Evolutionary conservation across 1,140 invertebrate genomes (phyloP), one percentile per base, ranked within the genome.

Genomic region (Hypsibius dujardini): DNA sequence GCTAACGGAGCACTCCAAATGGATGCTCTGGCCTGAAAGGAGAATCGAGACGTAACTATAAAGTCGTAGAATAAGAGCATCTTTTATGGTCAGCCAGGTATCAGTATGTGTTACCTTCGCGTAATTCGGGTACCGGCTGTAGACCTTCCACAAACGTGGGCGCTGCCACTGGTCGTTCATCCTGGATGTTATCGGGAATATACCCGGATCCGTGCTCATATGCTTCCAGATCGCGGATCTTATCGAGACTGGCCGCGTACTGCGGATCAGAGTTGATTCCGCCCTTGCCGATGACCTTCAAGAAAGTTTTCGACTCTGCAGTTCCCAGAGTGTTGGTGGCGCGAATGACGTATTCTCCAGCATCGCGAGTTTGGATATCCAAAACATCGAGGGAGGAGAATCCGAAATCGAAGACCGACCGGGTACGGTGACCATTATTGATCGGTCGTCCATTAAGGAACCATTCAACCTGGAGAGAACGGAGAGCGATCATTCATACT

Each of bases 1-100:
- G 77, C 91, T 89, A 47, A 95, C 86, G 81, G 91, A 88, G 45
- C 88, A 90, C 80, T 93, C 90, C 79, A 93, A 90, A 77, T 92
- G 90, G 72, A 89, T 89, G 2, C 87, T 88, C 81, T 90, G 85
- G 0, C 89, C 89, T 82, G 92, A 90, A 75, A 84, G 84, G 50
- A 92, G 84, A 78, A 89, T 86, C n/a, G n/a, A n/a, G n/a, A n/a
- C n/a, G n/a, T n/a, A n/a, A n/a, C n/a, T n/a, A n/a, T n/a, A n/a
- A n/a, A n/a, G n/a, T n/a, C n/a, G n/a, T n/a, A n/a, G n/a, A n/a
- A n/a, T n/a, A n/a, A n/a, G n/a, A n/a, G n/a, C n/a, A n/a, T n/a
- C n/a, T n/a, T n/a, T n/a, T n/a, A n/a, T n/a, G n/a, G n/a, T n/a
- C n/a, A n/a, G n/a, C n/a, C n/a, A n/a, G n/a, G n/a, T n/a, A n/a